These are phyloP conservation scores for Epinephelus coioides DNA, from an alignment of 2,797 vertebrate genomes.

Conservation along the genomic window DNA sequence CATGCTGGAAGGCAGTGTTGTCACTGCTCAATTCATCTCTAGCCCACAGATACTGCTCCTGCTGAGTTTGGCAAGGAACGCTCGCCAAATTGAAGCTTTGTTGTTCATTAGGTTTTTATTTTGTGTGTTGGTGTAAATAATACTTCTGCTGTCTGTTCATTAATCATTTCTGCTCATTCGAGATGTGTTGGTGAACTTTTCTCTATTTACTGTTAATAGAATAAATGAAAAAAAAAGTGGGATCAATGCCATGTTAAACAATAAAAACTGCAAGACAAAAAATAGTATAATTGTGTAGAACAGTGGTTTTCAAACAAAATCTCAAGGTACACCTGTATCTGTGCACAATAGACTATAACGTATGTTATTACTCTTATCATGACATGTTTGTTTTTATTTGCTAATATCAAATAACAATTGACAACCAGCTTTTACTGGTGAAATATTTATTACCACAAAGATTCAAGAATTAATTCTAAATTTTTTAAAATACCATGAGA, in stretches of 20 bases:
- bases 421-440: too few species aligned
- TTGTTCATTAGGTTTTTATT: conserved; percentile 53
- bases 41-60: conserved; percentile 20
- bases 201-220: neutral
- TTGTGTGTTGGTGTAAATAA: conserved; percentile 36
- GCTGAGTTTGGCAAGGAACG: conserved; percentile 41
- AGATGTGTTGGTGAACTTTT: conserved; percentile 3
- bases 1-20: conserved; percentile 18
- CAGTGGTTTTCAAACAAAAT: too few species aligned
- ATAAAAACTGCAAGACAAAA: neutral
- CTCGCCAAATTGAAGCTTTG: conserved; percentile 43
- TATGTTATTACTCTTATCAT: too few species aligned
- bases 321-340: too few species aligned
- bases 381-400: too few species aligned
- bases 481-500: too few species aligned
- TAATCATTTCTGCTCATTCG: conserved; percentile 31
- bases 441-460: too few species aligned
- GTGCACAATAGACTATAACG: too few species aligned
- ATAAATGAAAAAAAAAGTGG: conserved; percentile 4
- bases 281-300: neutral
- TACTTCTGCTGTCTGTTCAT: conserved; percentile 21
- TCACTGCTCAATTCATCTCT: conserved; percentile 46
- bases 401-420: too few species aligned
- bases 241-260: conserved; percentile 10
- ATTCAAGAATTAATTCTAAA: too few species aligned